These are phyloP conservation scores for Ctenomys sociabilis DNA, from an alignment of 2,113 vertebrate species.

Conservation along the genomic window DNA sequence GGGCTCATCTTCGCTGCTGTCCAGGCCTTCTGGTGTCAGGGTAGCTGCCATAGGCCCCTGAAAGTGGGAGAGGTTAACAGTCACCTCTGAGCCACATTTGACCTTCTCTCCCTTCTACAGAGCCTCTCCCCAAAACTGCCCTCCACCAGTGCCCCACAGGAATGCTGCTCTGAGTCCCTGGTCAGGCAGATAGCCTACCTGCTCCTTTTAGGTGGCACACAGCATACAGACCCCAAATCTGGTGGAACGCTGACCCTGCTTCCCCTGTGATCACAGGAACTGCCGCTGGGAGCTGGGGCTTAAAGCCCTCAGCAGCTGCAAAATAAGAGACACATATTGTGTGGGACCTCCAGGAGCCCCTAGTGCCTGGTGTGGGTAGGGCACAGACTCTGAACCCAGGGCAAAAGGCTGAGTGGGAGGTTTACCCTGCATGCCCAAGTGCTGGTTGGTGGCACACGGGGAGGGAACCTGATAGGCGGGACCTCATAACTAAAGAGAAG, in stretches of 20 bases:
- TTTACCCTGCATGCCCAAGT: constrained; percentile 20
- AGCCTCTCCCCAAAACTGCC: not conserved
- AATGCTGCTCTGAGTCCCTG: not conserved
- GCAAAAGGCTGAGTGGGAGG: constrained; percentile 61
- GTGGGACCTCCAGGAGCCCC: not conserved
- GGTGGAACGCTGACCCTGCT: not conserved
- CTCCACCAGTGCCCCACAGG: not conserved
- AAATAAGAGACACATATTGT: not conserved
- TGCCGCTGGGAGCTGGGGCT: not conserved
- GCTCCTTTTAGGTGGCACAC: not conserved
- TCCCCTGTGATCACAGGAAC: not conserved
- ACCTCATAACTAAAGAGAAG: not conserved
- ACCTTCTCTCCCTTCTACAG: not conserved
- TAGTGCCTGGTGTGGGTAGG: not conserved
- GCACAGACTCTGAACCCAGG: constrained; percentile 74
- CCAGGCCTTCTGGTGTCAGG: not conserved
- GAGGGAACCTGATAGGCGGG: not conserved
- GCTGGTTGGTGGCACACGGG: constrained; percentile 10
- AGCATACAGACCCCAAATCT: not conserved
- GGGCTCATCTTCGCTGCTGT: not conserved
- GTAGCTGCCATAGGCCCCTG: not conserved
- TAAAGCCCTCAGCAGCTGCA: not conserved
- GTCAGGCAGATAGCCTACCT: not conserved
- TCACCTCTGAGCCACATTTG: not conserved
- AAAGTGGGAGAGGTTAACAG: not conserved